Percentiles rank a stretch among this genome's conserved stretches.
Conservation (phyloP, 53 echinoderm and acorn worm genomes). For the Arbacia lixula region DNA sequence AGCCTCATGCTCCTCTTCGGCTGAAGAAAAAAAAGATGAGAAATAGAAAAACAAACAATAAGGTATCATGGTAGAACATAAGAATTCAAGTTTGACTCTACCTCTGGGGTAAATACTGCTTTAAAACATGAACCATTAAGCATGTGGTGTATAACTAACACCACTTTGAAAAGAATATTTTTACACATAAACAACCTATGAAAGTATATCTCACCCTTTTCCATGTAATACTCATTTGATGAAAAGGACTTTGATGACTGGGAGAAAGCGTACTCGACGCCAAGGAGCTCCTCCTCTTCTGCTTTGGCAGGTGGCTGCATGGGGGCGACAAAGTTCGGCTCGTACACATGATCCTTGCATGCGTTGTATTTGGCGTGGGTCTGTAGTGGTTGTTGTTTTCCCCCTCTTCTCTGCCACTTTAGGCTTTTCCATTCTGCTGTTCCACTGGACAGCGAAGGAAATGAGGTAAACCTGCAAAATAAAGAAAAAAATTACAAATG, state of each 20-base stretch:
- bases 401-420: too few species aligned
- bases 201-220: slow-evolving; percentile 34
- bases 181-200: slow-evolving; percentile 1
- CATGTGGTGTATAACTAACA: slow-evolving; percentile 12
- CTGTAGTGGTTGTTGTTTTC: too few species aligned
- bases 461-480: too few species aligned
- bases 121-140: neutral
- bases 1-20: slow-evolving; percentile 23
- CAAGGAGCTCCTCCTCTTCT: slow-evolving; percentile 50
- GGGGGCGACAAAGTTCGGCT: slow-evolving; percentile 51
- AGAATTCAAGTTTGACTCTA: neutral
- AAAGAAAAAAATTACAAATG: too few species aligned
- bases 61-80: neutral
- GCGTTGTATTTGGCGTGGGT: too few species aligned
- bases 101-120: neutral
- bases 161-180: slow-evolving; percentile 4
- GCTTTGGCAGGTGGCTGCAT: slow-evolving; percentile 25
- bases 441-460: too few species aligned
- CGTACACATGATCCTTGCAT: slow-evolving; percentile 57
- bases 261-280: slow-evolving; percentile 54
- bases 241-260: slow-evolving; percentile 54
- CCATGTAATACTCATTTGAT: slow-evolving; percentile 37
- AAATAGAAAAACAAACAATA: neutral
- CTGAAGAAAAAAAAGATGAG: neutral
- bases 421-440: too few species aligned